Evolutionary conservation across 2,113 vertebrate genomes (phyloP).

Genomic region (Axis porcinus): DNA sequence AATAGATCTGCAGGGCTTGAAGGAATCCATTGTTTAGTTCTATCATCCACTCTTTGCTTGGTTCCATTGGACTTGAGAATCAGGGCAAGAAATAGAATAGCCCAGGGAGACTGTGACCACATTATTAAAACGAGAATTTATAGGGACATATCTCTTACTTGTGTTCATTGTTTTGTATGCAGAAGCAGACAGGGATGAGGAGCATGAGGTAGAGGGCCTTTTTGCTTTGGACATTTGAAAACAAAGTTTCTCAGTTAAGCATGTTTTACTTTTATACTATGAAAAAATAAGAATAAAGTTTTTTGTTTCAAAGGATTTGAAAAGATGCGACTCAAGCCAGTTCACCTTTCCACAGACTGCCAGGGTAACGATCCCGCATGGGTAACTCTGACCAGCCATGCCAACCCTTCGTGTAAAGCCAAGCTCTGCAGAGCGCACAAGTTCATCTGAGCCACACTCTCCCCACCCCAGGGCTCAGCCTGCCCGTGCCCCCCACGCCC

Average conservation of each 20-base stretch:
- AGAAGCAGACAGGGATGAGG: not conserved
- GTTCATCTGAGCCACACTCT: not conserved
- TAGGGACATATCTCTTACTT: not conserved
- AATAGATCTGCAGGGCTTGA: not conserved
- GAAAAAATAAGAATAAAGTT: not conserved
- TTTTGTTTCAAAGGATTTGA: not conserved
- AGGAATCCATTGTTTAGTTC: not conserved
- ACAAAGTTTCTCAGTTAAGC: not conserved
- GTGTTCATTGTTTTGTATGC: not conserved
- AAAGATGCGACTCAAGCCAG: not conserved
- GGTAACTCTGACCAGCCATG: not conserved
- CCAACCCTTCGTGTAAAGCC: not conserved
- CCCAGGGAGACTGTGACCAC: not conserved
- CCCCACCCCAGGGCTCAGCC: not conserved
- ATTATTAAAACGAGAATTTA: not conserved
- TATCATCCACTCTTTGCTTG: not conserved
- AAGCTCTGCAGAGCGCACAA: not conserved
- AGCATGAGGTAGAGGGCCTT: not conserved
- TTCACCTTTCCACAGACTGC: not conserved
- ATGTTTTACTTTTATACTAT: constrained; percentile 3
- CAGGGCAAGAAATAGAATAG: constrained; percentile 2
- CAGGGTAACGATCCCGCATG: not conserved
- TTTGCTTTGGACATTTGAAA: constrained; percentile 1
- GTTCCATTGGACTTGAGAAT: constrained; percentile 30
- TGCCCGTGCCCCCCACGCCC: not conserved